Evolutionary conservation across 2,888 invertebrate species (phyloP).

Genomic region (Priapulus caudatus): DNA sequence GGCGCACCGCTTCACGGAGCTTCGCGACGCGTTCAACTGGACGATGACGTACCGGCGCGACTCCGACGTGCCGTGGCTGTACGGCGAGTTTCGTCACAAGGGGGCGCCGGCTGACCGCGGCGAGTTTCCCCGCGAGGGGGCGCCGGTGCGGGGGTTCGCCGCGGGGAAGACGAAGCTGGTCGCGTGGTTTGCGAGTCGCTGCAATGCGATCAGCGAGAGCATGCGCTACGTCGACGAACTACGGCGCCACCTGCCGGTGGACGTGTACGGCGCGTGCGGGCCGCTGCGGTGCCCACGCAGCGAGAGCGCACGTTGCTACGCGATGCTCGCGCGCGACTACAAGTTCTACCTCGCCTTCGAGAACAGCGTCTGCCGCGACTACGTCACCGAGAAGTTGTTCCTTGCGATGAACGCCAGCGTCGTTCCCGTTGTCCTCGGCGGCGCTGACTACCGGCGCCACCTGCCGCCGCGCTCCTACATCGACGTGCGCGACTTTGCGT

Average conservation of each 20-base stretch:
- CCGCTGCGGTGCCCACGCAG: background rate
- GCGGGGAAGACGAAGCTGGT: conserved; percentile 1
- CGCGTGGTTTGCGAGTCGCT: background rate
- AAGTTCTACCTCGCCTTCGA: conserved; percentile 14
- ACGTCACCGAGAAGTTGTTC: conserved; percentile 12
- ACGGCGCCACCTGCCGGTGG: background rate
- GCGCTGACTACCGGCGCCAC: conserved; percentile 8
- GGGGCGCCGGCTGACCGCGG: background rate
- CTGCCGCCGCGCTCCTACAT: conserved; percentile 9
- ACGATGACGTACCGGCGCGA: background rate
- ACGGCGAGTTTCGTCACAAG: background rate
- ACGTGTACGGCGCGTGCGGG: background rate
- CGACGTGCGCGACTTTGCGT: conserved; percentile 7
- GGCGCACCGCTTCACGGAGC: background rate
- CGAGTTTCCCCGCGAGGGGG: background rate
- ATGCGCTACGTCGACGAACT: background rate
- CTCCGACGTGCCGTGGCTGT: background rate
- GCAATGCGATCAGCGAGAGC: background rate
- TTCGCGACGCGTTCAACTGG: background rate
- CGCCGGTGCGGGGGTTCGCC: background rate
- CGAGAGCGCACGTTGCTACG: conserved; percentile 6
- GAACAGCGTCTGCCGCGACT: conserved; percentile 11
- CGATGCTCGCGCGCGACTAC: conserved; percentile 7
- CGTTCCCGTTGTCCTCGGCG: conserved; percentile 11
- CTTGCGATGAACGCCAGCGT: background rate